These are phyloP conservation scores for Loripinus fragilis DNA, from an alignment of 2,888 invertebrate genomes.

Conservation along the genomic window DNA sequence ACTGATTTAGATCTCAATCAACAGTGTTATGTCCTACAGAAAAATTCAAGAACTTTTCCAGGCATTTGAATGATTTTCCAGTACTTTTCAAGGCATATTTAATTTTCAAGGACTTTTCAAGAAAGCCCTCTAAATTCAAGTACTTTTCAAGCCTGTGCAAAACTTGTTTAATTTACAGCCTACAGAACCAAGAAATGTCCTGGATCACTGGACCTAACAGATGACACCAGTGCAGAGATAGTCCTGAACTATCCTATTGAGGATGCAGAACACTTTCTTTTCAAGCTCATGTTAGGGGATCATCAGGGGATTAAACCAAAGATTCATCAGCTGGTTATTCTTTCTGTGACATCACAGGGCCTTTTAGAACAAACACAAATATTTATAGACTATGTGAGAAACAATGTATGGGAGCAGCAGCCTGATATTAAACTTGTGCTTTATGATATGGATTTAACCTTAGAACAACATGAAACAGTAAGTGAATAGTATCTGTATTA, in stretches of 20 bases:
- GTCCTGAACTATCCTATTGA: slow-evolving; percentile 26
- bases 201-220: neutral
- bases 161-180: too few species aligned
- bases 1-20: too few species aligned
- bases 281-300: neutral
- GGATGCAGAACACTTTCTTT: slow-evolving; percentile 10
- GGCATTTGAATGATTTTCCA: too few species aligned
- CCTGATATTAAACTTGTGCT: slow-evolving; percentile 8
- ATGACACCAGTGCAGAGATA: neutral
- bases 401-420: slow-evolving; percentile 10
- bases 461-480: slow-evolving; percentile 24
- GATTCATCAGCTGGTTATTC: slow-evolving; percentile 14
- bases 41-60: too few species aligned
- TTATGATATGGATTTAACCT: slow-evolving; percentile 27
- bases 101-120: too few species aligned
- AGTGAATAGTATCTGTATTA: too few species aligned
- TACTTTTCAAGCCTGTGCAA: too few species aligned
- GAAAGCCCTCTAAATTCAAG: too few species aligned
- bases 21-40: too few species aligned
- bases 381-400: neutral
- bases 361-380: slow-evolving; percentile 7
- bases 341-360: slow-evolving; percentile 21
- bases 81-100: too few species aligned
- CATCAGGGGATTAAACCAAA: neutral
- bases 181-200: too few species aligned